These are phyloP conservation scores for Drosophila nr. medialis DNA, from an alignment of 2,888 invertebrate genomes.

Conservation along the genomic window DNA sequence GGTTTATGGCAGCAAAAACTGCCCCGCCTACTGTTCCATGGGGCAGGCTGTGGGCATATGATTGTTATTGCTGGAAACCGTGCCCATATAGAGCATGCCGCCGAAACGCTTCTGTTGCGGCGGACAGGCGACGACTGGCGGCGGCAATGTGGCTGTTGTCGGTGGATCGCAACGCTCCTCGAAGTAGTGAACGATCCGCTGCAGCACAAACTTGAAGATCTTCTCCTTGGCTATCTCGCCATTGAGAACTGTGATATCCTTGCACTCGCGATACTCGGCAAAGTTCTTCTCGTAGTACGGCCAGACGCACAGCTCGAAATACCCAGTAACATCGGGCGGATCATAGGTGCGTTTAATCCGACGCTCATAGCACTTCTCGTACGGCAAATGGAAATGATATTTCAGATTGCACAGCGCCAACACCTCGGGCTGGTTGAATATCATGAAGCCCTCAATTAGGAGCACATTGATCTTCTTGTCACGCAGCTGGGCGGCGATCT, in stretches of 20 bases:
- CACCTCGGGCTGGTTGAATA: constrained; percentile 89
- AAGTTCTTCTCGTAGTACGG: constrained; percentile 90
- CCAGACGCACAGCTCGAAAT: constrained; percentile 96
- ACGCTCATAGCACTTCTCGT: constrained; percentile 88
- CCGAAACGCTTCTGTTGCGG: constrained; percentile 78
- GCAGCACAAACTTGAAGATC: constrained; percentile 82
- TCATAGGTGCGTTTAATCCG: constrained; percentile 89
- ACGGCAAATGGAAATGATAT: constrained; percentile 90
- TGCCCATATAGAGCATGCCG: constrained; percentile 59
- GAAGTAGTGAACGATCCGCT: constrained; percentile 80
- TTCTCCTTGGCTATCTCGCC: constrained; percentile 83
- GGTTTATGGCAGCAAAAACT: neutral
- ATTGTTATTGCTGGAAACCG: constrained; percentile 42
- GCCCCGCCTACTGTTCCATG: constrained; percentile 79
- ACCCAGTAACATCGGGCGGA: constrained; percentile 94
- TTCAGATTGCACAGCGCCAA: constrained; percentile 89
- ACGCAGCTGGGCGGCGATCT: constrained; percentile 72
- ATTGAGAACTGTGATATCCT: constrained; percentile 83
- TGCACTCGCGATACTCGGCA: constrained; percentile 83
- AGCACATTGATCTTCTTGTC: constrained; percentile 86
- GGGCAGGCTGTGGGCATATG: constrained; percentile 69
- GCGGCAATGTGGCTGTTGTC: constrained; percentile 32
- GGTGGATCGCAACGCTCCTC: constrained; percentile 78
- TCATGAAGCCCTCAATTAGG: constrained; percentile 91
- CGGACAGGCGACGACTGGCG: constrained; percentile 56